A percentile compares a stretch with the other conserved stretches of the same genome.
phyloP scores from a whole-genome alignment of 2,113 vertebrate species.

The Heterotilapia buettikoferi region DNA sequence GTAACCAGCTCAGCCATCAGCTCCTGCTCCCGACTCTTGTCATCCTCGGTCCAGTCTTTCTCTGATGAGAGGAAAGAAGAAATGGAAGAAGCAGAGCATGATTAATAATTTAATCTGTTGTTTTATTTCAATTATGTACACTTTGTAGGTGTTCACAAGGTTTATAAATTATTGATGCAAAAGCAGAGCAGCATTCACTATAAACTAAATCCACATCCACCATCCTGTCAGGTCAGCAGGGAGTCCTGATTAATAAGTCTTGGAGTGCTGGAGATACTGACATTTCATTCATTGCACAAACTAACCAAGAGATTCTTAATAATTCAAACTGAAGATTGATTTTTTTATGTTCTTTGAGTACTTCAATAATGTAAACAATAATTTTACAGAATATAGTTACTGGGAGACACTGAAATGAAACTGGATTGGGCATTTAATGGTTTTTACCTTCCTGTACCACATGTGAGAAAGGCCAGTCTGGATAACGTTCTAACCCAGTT shows the following conservation, averaged over 20 bases:
- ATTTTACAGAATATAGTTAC: neutral
- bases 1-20: conserved; percentile 91
- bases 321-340: neutral
- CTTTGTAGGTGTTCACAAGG: neutral
- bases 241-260: neutral
- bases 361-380: neutral
- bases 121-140: fast-evolving
- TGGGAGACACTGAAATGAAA: neutral
- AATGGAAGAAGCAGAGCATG: too few relatives aligned
- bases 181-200: neutral
- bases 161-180: neutral
- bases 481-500: neutral
- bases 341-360: neutral
- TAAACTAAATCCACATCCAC: neutral
- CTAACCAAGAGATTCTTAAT: neutral
- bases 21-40: conserved; percentile 86
- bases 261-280: neutral
- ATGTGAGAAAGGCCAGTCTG: neutral
- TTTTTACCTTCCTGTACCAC: neutral
- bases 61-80: conserved; percentile 63
- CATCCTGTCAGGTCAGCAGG: neutral
- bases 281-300: neutral
- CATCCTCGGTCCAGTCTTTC: conserved; percentile 93
- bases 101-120: neutral
- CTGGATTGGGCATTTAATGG: neutral